Percentiles rank a stretch among this genome's conserved stretches.
Evolutionary conservation across 1,140 invertebrate species (phyloP).

Genomic region (Ectropis grisescens): DNA sequence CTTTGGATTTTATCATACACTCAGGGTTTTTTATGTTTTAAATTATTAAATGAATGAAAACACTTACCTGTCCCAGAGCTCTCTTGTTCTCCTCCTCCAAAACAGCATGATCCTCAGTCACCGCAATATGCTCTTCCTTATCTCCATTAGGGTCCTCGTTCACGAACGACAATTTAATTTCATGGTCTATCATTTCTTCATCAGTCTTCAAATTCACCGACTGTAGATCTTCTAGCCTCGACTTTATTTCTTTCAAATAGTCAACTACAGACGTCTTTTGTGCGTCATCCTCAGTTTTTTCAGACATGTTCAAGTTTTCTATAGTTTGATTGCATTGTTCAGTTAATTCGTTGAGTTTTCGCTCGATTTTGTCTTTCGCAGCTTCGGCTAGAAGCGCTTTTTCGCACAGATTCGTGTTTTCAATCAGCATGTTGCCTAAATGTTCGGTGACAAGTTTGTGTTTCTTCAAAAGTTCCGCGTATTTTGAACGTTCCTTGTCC

Average conservation of each 20-base stretch:
- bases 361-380: constrained; percentile 75
- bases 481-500: constrained; percentile 60
- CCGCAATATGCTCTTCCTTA: constrained; percentile 33
- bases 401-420: constrained; percentile 73
- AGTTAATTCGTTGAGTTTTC: constrained; percentile 75
- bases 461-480: constrained; percentile 69
- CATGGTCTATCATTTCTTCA: constrained; percentile 71
- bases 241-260: constrained; percentile 69
- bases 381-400: constrained; percentile 74
- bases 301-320: constrained; percentile 52
- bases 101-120: constrained; percentile 69
- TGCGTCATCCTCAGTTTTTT: constrained; percentile 29
- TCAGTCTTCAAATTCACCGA: constrained; percentile 69
- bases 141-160: constrained; percentile 36
- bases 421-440: constrained; percentile 71
- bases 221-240: constrained; percentile 66
- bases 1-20: too few relatives aligned
- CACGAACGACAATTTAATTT: constrained; percentile 57
- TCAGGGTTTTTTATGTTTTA: too few relatives aligned
- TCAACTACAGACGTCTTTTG: constrained; percentile 43
- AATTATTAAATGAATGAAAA: too few relatives aligned
- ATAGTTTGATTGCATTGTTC: constrained; percentile 72
- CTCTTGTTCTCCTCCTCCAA: constrained; percentile 76
- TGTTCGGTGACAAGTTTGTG: constrained; percentile 73
- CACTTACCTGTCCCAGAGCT: constrained; percentile 74